phyloP scores from a whole-genome alignment of 2,888 invertebrate genomes.

The Caenorhabditis sp. region DNA sequence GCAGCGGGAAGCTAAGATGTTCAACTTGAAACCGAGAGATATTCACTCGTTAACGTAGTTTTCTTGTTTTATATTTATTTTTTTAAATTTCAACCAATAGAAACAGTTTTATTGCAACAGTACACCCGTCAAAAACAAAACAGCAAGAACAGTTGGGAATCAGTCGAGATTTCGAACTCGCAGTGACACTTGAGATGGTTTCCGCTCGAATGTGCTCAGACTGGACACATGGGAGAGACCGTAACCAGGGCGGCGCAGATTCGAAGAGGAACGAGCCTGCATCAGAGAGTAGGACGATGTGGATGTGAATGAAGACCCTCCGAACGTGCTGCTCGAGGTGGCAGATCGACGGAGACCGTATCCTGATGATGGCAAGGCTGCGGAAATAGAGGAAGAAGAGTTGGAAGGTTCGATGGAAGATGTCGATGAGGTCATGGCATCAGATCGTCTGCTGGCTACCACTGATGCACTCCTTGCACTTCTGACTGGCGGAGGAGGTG shows the following conservation, averaged over 20 bases:
- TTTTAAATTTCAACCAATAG: not conserved
- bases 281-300: conserved; percentile 60
- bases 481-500: conserved; percentile 39
- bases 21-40: conserved; percentile 33
- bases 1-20: conserved; percentile 42
- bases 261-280: conserved; percentile 61
- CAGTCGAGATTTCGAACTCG: conserved; percentile 66
- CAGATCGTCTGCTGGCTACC: conserved; percentile 46
- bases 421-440: conserved; percentile 57
- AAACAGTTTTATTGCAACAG: conserved; percentile 30
- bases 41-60: conserved; percentile 22
- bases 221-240: conserved; percentile 78
- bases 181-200: conserved; percentile 76
- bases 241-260: conserved; percentile 76
- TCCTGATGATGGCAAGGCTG: conserved; percentile 41
- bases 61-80: not conserved
- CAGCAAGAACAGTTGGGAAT: conserved; percentile 20
- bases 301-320: conserved; percentile 58
- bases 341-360: conserved; percentile 62
- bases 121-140: conserved; percentile 20
- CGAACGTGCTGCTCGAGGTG: conserved; percentile 63
- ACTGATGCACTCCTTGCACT: conserved; percentile 47
- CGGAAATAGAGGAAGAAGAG: conserved; percentile 7
- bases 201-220: conserved; percentile 75
- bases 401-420: conserved; percentile 35